These are phyloP conservation scores for Okamejei kenojei DNA, from an alignment of 2,797 vertebrate species.

Conservation along the genomic window DNA sequence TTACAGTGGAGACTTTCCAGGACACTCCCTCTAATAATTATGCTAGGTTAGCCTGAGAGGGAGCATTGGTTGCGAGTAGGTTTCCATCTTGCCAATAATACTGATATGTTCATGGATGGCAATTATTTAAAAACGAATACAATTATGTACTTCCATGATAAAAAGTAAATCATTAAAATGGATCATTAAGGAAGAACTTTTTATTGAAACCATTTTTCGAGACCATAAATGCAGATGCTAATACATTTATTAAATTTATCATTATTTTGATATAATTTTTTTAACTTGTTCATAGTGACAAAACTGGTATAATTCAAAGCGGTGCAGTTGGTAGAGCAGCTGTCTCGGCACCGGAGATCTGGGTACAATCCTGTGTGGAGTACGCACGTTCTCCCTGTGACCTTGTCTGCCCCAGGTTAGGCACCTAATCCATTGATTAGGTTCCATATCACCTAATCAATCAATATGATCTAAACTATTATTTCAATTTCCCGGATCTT, in stretches of 20 bases:
- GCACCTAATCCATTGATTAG: too few relatives aligned
- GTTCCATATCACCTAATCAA: too few relatives aligned
- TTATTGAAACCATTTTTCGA: neutral
- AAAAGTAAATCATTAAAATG: neutral
- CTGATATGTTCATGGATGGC: neutral
- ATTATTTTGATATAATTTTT: neutral
- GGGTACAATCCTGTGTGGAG: too few relatives aligned
- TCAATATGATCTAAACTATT: too few relatives aligned
- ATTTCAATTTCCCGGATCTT: too few relatives aligned
- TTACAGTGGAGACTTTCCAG: conserved; percentile 9
- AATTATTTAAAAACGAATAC: neutral
- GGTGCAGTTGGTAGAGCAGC: too few relatives aligned
- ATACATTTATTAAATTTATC: neutral
- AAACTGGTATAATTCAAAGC: neutral
- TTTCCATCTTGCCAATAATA: neutral
- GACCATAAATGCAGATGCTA: neutral
- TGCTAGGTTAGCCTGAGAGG: neutral
- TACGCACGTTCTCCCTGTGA: too few relatives aligned
- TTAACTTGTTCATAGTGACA: neutral
- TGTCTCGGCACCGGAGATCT: too few relatives aligned
- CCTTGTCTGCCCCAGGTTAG: too few relatives aligned
- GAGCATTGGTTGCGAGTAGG: neutral
- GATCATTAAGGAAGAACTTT: neutral
- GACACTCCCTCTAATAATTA: neutral
- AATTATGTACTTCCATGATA: neutral